Percentiles rank a stretch among this genome's conserved stretches.
phyloP scores from a whole-genome alignment of 2,797 vertebrate species.

The Mus spretus region DNA sequence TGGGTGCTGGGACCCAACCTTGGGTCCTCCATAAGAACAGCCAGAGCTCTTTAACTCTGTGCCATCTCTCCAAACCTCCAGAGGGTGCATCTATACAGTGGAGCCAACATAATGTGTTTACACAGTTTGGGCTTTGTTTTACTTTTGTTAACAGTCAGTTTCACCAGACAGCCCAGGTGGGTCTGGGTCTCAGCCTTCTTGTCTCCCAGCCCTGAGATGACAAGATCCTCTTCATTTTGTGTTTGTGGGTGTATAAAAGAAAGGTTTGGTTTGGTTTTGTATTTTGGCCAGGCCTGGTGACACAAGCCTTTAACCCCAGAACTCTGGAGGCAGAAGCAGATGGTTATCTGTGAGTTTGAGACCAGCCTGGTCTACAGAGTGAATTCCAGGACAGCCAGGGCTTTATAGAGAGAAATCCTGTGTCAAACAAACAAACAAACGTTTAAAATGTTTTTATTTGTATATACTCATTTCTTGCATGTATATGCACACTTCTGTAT shows the following conservation, averaged over 20 bases:
- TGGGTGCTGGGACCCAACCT: background rate
- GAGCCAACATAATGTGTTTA: background rate
- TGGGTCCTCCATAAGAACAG: background rate
- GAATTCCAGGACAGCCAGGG: background rate
- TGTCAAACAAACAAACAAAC: background rate
- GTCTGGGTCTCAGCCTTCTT: background rate
- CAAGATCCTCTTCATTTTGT: background rate
- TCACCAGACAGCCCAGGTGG: background rate
- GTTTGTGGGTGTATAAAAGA: background rate
- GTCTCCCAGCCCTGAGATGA: no score
- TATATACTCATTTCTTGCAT: background rate
- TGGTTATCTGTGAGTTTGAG: background rate
- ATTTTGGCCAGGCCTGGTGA: background rate
- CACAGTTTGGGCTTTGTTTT: background rate
- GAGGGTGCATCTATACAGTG: no score
- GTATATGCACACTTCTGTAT: background rate
- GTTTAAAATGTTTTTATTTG: slow-evolving; percentile 9
- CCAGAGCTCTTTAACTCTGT: no score
- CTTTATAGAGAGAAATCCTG: background rate
- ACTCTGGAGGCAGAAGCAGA: background rate
- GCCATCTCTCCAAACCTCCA: background rate
- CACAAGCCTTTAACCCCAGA: background rate
- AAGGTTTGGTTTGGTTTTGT: background rate
- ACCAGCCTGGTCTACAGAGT: background rate
- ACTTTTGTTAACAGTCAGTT: background rate